These are phyloP conservation scores for Megaceryle torquata DNA, from an alignment of 2,113 vertebrate genomes.

Conservation along the genomic window DNA sequence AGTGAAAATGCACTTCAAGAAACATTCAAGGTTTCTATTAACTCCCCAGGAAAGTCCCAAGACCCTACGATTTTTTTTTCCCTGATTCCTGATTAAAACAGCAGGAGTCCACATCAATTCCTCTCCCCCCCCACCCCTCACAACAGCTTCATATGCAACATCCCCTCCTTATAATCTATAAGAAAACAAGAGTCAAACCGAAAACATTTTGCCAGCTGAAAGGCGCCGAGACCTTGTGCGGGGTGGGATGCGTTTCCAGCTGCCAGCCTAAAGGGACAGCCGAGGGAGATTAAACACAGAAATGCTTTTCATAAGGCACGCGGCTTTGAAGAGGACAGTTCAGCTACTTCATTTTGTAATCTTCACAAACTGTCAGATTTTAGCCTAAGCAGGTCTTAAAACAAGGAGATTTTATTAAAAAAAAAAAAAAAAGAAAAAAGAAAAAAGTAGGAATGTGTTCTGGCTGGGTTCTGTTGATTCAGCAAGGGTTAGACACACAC, in stretches of 20 bases:
- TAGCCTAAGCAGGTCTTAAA: conserved; percentile 57
- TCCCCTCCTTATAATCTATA: background rate
- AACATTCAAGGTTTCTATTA: conserved; percentile 3
- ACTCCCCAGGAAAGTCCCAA: background rate
- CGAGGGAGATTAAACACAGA: conserved; percentile 30
- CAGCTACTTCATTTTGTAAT: conserved; percentile 32
- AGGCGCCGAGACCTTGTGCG: background rate
- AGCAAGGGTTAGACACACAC: conserved; percentile 57
- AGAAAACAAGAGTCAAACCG: background rate
- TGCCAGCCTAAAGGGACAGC: conserved; percentile 14
- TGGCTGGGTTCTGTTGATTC: conserved; percentile 61
- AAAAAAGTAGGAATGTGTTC: conserved; percentile 40
- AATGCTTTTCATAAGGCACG: conserved; percentile 40
- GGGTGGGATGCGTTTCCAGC: conserved; percentile 4
- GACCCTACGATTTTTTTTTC: background rate
- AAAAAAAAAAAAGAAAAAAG: background rate
- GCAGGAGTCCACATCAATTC: background rate
- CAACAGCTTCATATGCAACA: background rate
- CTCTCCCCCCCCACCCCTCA: rapidly evolving
- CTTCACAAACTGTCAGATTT: conserved; percentile 53
- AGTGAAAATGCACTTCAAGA: background rate
- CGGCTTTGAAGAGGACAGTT: conserved; percentile 16
- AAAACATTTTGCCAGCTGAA: background rate
- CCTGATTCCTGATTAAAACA: conserved; percentile 23
- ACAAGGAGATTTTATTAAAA: conserved; percentile 53